Evolutionary conservation across 2,113 vertebrate genomes (phyloP), one percentile per base, ranked within the genome.

Genomic region (Anseranas semipalmata): DNA sequence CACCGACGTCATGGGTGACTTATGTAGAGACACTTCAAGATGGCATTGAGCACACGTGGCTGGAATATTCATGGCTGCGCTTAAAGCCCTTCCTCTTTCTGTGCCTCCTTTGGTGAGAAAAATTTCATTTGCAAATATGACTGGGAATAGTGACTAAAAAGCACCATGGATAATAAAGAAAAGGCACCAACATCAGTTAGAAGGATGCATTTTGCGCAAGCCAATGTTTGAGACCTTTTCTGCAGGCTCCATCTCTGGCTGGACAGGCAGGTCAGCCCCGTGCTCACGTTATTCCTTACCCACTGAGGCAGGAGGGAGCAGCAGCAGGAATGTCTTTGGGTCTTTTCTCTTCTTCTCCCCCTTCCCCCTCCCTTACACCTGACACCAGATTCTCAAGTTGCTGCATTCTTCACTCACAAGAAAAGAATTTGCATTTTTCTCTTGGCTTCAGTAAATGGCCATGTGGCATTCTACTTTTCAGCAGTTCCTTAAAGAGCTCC

Each of bases 401-500:
- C 83, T 52, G 56, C 76, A 14, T 94, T 92, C 62, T 90, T 79
- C 45, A 14, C 12, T 15, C 39, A 48, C 56, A 66, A 72, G 85
- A 68, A 92, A 52, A 78, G 76, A 85, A 90, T 72, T 67, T 87
- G 76, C 76, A 35, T 86, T 96, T 94, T 56, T 67, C 76, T 75
- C 70, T 48, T 37, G 83, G 35, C 58, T 88, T 75, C 52, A 24
- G 11, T 39, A 32, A 76, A 85, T 33, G 56, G 79, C 90, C 80
- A 70, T 9, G 84, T 90, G 90, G 90, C 53, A 3, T 95, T 95
- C 91, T 41, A 58, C 90, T 76, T 75, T 6, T 95, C 92, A 95
- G 95, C 96, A 89, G 21, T 93, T 96, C 85, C 91, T 92, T 82
- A 22, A 78, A 92, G 90, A 91, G 68, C 90, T 96, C 92, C 88